Evolutionary conservation across 2,113 vertebrate genomes (phyloP), one percentile per base, ranked within the genome.

Genomic region (Oplegnathus fasciatus): DNA sequence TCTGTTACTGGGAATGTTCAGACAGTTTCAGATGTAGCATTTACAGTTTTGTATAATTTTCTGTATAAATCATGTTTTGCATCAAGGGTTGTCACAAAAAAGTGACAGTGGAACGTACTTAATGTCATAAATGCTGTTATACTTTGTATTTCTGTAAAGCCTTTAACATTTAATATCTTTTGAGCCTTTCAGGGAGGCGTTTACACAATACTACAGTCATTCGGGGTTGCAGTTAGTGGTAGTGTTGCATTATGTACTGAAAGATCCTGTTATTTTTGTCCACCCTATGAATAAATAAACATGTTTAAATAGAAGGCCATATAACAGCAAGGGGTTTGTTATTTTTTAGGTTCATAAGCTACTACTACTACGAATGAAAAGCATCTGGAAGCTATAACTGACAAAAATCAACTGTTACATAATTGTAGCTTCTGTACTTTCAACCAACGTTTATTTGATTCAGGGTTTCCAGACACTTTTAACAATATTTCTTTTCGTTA

Each of bases 1-100:
- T 52, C 68, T 30, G 24, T 75, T 75, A 57, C 40, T 78, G 62
- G 40, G 20, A 52, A 62, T n/a, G 67, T 64, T 55, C 28, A 0
- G 28, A 71, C 61, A 14, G 34, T 60, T 52, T 71, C 28, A 70
- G 37, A 32, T 34, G 52, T 10, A 9, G 55, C 30, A 68, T 55
- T 84, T 69, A 42, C 10, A 42, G 76, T 28, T 46, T 10, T 42
- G 17, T 6, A 48, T n/a, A 8, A 55, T 37, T 24, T 60, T 30
- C 55, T 17, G 34, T 6, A 26, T 37, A 58, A 42, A 50, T 40
- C 37, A 37, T 5, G 14, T 57, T 61, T 50, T 61, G 4, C n/a
- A 52, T 37, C 2, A 1, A 68, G 17, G 18, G 28, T 34, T 71
- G 48, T 18, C 30, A 76, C 24, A 44, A 10, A 65, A 68, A 67